Base-by-base conservation (phyloP, 2,113 vertebrate genomes). In the Myotis lucifugus region DNA sequence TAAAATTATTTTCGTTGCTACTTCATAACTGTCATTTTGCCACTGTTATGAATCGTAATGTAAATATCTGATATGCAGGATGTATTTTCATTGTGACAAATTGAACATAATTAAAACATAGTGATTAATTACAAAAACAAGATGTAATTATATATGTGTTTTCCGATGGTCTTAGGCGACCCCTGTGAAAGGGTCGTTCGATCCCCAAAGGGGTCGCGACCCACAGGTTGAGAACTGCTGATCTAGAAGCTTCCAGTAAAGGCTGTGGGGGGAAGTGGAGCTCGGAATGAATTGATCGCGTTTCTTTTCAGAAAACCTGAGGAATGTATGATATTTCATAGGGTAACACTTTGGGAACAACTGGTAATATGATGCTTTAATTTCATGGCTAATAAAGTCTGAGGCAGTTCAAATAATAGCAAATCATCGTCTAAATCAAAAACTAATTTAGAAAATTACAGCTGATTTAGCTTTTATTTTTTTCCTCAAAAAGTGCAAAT, bases 311-410 rank as follows among this genome's bases (percentile, higher is more conserved):
- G 93, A 48, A 91, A 91, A 42, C 25, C 85, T 84, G 46, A 94
- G 67, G 93, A 73, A 88, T 73, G 81, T 25, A 5, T 70, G 61
- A 48, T 1, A 19, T 74, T 95, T 82, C 83, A 4, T 1, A 11
- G 79, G 77, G 37, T 70, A 50, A 81, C 6, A 32, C 83, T 90
- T 29, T 89, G 93, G 95, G 61, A 93, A 48, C 61, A 91, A 70
- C 59, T 85, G 86, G 67, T 72, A 85, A 82, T 50, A 77, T 61
- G 6, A 7, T 23, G 59, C 34, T 52, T 86, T 46, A 42, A 40
- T 93, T 92, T 82, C 81, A 83, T 69, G 81, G 93, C 59, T 66
- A 86, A 96, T 61, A 67, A 93, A 88, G 72, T 50, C 87, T 50
- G 61, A 50, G 69, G 61, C 48, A 34, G 85, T 85, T 91, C 72